These are phyloP conservation scores for Mungos mungo DNA, from an alignment of 2,113 vertebrate genomes.

Conservation along the genomic window DNA sequence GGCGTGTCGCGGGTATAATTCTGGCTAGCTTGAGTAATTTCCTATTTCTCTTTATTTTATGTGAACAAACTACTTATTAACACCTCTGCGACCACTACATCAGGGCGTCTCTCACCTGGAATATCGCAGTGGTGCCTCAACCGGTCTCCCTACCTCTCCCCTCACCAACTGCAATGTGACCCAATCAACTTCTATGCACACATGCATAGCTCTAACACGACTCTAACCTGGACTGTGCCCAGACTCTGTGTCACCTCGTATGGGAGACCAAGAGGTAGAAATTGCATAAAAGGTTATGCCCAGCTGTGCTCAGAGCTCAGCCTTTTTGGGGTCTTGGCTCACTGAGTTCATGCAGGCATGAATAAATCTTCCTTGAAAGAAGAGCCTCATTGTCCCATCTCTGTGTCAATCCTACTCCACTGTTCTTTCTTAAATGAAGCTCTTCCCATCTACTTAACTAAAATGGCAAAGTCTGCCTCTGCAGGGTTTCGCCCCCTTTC, in stretches of 20 bases:
- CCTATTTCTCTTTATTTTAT: not conserved
- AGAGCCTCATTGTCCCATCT: too few species aligned
- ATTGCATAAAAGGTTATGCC: too few species aligned
- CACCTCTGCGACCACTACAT: rapidly evolving
- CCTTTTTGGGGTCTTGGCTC: too few species aligned
- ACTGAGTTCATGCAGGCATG: too few species aligned
- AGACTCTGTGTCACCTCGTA: too few species aligned
- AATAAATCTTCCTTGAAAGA: too few species aligned
- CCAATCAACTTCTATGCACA: too few species aligned
- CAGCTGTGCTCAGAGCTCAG: too few species aligned
- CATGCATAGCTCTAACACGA: too few species aligned
- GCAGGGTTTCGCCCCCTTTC: not conserved
- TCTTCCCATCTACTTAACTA: not conserved
- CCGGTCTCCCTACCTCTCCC: not conserved
- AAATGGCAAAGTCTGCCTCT: not conserved
- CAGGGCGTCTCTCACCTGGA: not conserved
- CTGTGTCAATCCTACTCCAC: too few species aligned
- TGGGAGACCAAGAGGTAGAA: too few species aligned
- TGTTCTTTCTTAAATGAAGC: not conserved
- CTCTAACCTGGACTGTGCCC: too few species aligned
- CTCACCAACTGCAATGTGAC: not conserved
- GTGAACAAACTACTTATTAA: not conserved
- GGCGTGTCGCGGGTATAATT: not conserved
- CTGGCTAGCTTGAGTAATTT: not conserved
- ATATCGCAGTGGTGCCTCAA: not conserved